phyloP scores from a whole-genome alignment of 2,797 vertebrate species.

The Enteromius argenteus region DNA sequence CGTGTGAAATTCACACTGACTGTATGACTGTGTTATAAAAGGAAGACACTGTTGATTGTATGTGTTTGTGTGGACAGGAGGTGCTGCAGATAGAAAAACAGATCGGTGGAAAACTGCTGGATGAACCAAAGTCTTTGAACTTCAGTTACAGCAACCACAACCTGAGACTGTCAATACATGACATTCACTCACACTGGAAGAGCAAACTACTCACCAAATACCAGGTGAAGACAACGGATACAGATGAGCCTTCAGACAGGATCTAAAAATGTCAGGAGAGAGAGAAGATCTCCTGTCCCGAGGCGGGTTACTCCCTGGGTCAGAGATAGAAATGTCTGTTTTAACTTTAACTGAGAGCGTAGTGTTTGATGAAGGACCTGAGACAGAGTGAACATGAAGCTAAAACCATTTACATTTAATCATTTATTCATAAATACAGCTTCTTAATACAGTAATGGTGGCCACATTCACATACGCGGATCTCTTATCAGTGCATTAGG shows the following conservation, averaged over 20 bases:
- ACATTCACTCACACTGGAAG: slow-evolving; percentile 94
- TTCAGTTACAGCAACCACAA: slow-evolving; percentile 98
- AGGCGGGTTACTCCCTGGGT: background rate
- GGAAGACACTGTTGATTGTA: background rate
- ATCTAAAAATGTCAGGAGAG: background rate
- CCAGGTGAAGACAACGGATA: slow-evolving; percentile 76
- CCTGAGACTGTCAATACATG: slow-evolving; percentile 94
- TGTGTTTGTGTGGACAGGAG: slow-evolving; percentile 78
- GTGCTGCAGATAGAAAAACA: slow-evolving; percentile 95
- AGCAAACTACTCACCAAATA: slow-evolving; percentile 96
- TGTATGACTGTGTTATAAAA: background rate
- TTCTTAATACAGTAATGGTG: background rate
- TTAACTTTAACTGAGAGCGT: background rate
- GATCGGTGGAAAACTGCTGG: slow-evolving; percentile 95
- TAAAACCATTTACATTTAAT: background rate
- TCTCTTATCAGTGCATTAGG: no score
- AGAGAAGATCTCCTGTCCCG: background rate
- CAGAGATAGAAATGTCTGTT: background rate
- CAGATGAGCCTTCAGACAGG: background rate
- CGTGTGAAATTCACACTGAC: background rate
- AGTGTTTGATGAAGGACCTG: background rate
- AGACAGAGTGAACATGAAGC: background rate
- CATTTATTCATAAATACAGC: background rate
- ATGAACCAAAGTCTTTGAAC: slow-evolving; percentile 95
- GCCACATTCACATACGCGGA: background rate